Evolutionary conservation across 1,140 invertebrate genomes (phyloP), one percentile per base, ranked within the genome.

Genomic region (Diabrotica virgifera): DNA sequence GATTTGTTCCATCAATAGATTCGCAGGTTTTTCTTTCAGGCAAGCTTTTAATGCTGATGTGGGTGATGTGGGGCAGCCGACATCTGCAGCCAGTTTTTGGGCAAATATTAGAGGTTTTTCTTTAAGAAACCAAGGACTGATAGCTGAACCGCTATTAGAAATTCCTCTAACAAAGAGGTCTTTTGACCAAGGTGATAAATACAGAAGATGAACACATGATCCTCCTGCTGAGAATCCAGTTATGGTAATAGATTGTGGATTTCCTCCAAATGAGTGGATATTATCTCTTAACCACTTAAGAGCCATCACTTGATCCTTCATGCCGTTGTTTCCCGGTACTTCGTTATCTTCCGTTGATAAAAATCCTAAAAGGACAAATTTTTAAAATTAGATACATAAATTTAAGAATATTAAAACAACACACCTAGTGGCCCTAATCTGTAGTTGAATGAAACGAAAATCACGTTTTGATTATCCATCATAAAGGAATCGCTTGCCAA

Each of bases 161-260:
- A 46, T 46, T 46, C 40, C 40, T 46, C n/a, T 46, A 10, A 3
- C 5, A n/a, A 46, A 46, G n/a, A 46, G 40, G n/a, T n/a, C 40
- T 46, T n/a, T 8, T 0, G 40, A 46, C n/a, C 8, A 46, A 46
- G 40, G 40, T 46, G 40, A 46, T n/a, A 46, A 46, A 46, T 46
- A 46, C 5, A 85, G 70, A 5, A 82, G 72, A 7, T 82, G 80
- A 0, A 81, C 79, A 0, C 81, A 73, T 35, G 78, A 80, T 1
- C 79, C 94, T 0, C 96, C 96, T 0, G 93, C 95, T 53, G 92
- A 93, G 75, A 97, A 95, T 0, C 96, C 95, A 81, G 97, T 89
- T 9, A 98, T 76, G 0, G 96, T 98, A 5, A 98, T 90, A 0
- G 82, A 85, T 37, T 81, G 81, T 0, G 89, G 86, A 81, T 97